Conservation (phyloP, 2,888 invertebrate species). For the Hemaris fuciformis region DNA sequence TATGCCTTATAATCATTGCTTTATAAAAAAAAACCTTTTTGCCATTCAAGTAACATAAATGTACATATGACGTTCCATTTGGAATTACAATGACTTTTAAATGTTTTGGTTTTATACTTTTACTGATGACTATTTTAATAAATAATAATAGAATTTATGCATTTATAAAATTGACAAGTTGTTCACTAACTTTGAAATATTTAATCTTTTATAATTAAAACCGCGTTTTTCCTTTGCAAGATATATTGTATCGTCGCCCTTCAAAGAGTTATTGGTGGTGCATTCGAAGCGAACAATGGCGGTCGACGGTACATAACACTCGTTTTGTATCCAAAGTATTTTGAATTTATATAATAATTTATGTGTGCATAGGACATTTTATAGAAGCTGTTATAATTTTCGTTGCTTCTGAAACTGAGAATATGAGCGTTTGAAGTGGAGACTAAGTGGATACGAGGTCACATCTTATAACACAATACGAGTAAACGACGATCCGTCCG, state of each 20-base stretch:
- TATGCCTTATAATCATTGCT: neutral
- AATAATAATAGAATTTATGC: no score
- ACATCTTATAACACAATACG: constrained; percentile 37
- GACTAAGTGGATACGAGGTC: constrained; percentile 52
- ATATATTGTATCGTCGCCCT: neutral
- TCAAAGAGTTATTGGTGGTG: neutral
- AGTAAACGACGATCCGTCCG: constrained; percentile 38
- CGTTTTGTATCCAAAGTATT: neutral
- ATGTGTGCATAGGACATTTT: neutral
- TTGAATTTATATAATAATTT: neutral
- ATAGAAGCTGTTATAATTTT: constrained; percentile 16
- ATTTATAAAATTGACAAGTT: no score
- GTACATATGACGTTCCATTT: no score
- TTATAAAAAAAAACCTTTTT: neutral
- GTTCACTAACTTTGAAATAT: no score
- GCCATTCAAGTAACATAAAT: neutral
- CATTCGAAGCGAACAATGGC: neutral
- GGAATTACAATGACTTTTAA: neutral
- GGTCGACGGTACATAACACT: neutral
- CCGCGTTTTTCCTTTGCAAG: neutral
- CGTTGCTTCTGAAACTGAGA: constrained; percentile 18
- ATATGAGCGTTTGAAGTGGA: constrained; percentile 34
- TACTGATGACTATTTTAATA: neutral
- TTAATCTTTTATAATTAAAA: neutral
- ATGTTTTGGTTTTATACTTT: neutral